phyloP scores from a whole-genome alignment of 2,113 vertebrate species.

The Chelonoidis abingdonii region DNA sequence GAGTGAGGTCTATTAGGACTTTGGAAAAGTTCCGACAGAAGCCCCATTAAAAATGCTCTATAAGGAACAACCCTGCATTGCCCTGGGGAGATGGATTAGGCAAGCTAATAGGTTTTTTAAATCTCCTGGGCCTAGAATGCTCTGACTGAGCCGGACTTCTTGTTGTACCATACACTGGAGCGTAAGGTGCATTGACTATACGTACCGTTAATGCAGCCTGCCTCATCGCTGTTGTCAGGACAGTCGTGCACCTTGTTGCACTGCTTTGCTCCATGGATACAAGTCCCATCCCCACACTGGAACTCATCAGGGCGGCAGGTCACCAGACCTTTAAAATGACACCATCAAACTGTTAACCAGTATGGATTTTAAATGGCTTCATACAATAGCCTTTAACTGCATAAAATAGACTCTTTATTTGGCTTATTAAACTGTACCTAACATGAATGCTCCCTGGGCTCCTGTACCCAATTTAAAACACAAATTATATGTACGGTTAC shows the following conservation, averaged over 20 bases:
- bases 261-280: constrained; percentile 91
- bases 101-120: neutral
- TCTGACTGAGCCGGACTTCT: neutral
- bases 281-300: constrained; percentile 93
- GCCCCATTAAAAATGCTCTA: neutral
- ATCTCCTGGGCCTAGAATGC: neutral
- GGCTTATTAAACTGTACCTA: neutral
- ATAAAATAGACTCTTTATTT: neutral
- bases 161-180: accelerated
- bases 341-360: neutral
- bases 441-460: neutral
- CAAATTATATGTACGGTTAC: neutral
- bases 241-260: constrained; percentile 93
- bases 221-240: constrained; percentile 92
- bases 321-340: constrained; percentile 82
- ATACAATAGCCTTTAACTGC: neutral
- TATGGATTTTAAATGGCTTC: neutral
- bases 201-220: constrained; percentile 90
- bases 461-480: neutral
- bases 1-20: constrained; percentile 19
- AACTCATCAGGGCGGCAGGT: constrained; percentile 94
- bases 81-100: neutral
- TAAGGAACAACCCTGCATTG: neutral
- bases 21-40: constrained; percentile 20
- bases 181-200: neutral